Percentiles rank a stretch among this genome's conserved stretches.
phyloP scores from a whole-genome alignment of 2,888 invertebrate species.

The Myopa tessellatipennis region DNA sequence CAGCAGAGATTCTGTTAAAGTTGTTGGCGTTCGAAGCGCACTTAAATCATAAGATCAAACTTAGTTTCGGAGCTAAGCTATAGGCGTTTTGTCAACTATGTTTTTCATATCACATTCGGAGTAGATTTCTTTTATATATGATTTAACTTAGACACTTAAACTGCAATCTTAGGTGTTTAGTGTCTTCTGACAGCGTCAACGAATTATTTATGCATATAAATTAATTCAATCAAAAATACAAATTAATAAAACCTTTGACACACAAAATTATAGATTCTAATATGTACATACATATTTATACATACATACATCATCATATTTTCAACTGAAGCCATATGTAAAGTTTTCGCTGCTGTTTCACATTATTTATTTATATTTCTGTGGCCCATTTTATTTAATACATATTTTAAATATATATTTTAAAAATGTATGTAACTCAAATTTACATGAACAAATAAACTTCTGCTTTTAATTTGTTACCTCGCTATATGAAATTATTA shows the following conservation, averaged over 20 bases:
- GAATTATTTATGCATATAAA: too few relatives aligned
- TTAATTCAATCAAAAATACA: too few relatives aligned
- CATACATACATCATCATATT: too few relatives aligned
- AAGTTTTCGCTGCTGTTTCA: conserved; percentile 20
- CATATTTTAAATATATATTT: too few relatives aligned
- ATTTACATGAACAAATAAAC: background rate
- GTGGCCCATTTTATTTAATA: too few relatives aligned
- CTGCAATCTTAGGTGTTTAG: background rate
- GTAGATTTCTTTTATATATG: background rate
- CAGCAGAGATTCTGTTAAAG: conserved; percentile 70
- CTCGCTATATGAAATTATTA: background rate
- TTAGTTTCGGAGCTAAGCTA: background rate
- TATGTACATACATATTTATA: too few relatives aligned
- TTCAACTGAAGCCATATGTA: conserved; percentile 1
- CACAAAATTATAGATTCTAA: too few relatives aligned
- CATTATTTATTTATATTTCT: conserved; percentile 24
- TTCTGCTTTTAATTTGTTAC: conserved; percentile 3
- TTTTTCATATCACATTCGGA: too few relatives aligned
- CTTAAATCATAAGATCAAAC: conserved; percentile 55
- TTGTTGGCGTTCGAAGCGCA: conserved; percentile 62
- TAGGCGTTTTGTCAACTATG: too few relatives aligned
- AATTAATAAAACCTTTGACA: too few relatives aligned
- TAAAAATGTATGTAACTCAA: too few relatives aligned
- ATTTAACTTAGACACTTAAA: background rate
- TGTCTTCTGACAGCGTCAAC: too few relatives aligned